Percentiles rank a stretch among this genome's conserved stretches.
Evolutionary conservation across 2,113 vertebrate species (phyloP).

Genomic region (Cyprinodon brontotheroides): DNA sequence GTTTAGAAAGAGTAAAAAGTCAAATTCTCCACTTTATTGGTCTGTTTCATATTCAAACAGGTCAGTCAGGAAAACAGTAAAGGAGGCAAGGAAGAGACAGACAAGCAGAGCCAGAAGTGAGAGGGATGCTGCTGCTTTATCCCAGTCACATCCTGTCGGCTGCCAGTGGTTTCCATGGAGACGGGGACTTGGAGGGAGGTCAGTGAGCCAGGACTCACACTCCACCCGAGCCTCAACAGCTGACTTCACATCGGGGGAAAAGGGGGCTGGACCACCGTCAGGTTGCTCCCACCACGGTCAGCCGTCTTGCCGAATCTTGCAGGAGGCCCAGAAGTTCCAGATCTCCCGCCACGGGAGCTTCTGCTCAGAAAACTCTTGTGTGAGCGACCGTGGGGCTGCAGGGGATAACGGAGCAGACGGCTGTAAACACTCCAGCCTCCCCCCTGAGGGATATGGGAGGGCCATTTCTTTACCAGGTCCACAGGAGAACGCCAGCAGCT

Average conservation of each 20-base stretch:
- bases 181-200: conserved; percentile 46
- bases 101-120: conserved; percentile 58
- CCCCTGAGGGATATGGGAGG: conserved; percentile 32
- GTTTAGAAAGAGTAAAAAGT: not conserved
- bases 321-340: conserved; percentile 82
- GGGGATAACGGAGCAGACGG: conserved; percentile 21
- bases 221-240: not conserved
- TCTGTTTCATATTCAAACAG: conserved; percentile 32
- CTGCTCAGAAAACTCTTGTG: conserved; percentile 84
- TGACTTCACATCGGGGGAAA: conserved; percentile 41
- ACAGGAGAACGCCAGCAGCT: conserved; percentile 59
- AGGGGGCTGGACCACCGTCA: conserved; percentile 28
- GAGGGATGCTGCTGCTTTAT: conserved; percentile 61
- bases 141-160: conserved; percentile 75
- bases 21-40: not conserved
- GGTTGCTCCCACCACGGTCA: conserved; percentile 55
- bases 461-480: conserved; percentile 35
- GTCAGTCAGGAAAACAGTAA: conserved; percentile 45
- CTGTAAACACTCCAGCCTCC: conserved; percentile 65
- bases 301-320: conserved; percentile 56
- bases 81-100: conserved; percentile 55
- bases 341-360: conserved; percentile 84
- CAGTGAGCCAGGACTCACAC: conserved; percentile 61
- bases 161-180: conserved; percentile 71
- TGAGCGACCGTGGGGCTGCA: conserved; percentile 9